These are phyloP conservation scores for Hydropotes inermis DNA, from an alignment of 2,113 vertebrate species.

Conservation along the genomic window DNA sequence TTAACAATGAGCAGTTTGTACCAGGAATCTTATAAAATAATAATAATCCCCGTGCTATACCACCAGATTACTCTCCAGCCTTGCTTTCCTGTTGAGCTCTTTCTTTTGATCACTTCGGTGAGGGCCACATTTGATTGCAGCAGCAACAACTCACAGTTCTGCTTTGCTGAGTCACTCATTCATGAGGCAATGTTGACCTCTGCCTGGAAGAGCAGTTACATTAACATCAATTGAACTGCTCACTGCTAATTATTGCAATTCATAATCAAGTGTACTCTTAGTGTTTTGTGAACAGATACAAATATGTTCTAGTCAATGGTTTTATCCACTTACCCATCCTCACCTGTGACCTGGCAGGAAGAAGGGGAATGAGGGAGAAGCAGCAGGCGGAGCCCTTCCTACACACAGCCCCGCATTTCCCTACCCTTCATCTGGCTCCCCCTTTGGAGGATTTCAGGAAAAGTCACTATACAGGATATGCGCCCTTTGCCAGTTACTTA, in stretches of 20 bases:
- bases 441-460: neutral
- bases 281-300: slow-evolving; percentile 20
- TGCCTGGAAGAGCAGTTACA: neutral
- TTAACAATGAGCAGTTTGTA: neutral
- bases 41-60: neutral
- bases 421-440: neutral
- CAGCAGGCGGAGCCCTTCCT: neutral
- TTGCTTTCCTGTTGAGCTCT: slow-evolving; percentile 17
- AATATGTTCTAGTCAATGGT: neutral
- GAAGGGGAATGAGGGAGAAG: neutral
- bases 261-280: neutral
- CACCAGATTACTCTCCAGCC: neutral
- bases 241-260: neutral
- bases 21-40: neutral
- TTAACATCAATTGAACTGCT: neutral
- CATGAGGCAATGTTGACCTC: neutral
- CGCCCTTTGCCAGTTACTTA: neutral
- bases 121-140: slow-evolving; percentile 17
- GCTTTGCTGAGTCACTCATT: slow-evolving; percentile 17
- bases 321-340: neutral
- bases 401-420: neutral
- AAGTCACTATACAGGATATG: neutral
- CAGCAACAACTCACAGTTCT: neutral
- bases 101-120: slow-evolving; percentile 12
- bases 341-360: neutral